Evolutionary conservation across 2,113 vertebrate species (phyloP).

Genomic region (Apteryx owenii): DNA sequence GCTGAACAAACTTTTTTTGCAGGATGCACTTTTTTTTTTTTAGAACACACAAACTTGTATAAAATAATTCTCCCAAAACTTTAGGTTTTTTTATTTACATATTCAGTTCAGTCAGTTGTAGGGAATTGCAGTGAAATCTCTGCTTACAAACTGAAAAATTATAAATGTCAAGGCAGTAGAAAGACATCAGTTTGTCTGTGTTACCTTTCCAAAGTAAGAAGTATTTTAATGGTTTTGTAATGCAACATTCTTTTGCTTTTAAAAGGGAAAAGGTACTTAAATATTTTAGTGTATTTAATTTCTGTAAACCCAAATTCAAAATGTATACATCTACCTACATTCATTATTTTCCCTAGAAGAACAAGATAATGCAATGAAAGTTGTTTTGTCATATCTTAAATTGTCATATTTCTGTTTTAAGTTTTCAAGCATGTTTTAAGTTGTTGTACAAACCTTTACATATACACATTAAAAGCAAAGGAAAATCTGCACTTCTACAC

Average conservation of each 20-base stretch:
- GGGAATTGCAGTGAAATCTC: background rate
- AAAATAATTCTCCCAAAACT: background rate
- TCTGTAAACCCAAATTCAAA: fast-evolving
- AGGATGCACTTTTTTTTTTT: background rate
- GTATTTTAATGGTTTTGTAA: background rate
- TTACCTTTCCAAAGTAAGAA: background rate
- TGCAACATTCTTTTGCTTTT: background rate
- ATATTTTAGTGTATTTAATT: background rate
- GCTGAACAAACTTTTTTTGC: background rate
- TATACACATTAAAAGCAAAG: background rate
- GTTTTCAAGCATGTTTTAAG: background rate
- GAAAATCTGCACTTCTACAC: background rate
- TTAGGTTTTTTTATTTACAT: background rate
- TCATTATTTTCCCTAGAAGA: background rate
- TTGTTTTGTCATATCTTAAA: background rate
- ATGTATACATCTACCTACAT: background rate
- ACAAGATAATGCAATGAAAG: background rate
- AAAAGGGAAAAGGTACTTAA: background rate
- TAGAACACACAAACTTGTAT: background rate
- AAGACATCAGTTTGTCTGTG: background rate
- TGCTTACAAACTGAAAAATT: background rate
- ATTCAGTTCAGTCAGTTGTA: background rate
- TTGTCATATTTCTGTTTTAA: background rate
- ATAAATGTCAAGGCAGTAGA: background rate
- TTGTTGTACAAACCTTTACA: background rate